phyloP scores from a whole-genome alignment of 2,797 vertebrate species.

The Novumbra hubbsi region DNA sequence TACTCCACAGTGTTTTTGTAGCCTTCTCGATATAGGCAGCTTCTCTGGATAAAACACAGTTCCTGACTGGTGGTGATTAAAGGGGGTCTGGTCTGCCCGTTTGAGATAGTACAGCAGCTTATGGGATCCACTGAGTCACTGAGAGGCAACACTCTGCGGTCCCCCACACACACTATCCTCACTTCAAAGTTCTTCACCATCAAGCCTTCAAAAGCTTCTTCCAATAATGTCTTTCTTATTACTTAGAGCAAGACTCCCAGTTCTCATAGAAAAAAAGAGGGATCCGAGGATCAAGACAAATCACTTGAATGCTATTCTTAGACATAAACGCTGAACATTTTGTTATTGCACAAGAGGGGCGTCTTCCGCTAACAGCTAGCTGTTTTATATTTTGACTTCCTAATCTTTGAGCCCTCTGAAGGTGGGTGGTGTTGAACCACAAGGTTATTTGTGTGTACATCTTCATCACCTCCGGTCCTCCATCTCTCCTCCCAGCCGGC shows the following conservation, averaged over 20 bases:
- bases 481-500: conserved; percentile 36
- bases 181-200: conserved; percentile 60
- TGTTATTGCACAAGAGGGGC: conserved; percentile 22
- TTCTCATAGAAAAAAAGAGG: conserved; percentile 32
- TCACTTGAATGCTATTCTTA: conserved; percentile 30
- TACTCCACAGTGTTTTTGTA: conserved; percentile 63
- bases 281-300: conserved; percentile 45
- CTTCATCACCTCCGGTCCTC: conserved; percentile 30
- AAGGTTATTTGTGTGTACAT: conserved; percentile 48
- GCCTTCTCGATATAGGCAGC: conserved; percentile 56
- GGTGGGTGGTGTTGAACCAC: conserved; percentile 38
- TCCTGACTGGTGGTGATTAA: conserved; percentile 67
- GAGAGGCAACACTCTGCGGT: conserved; percentile 5
- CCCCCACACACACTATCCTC: conserved; percentile 44
- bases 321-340: conserved; percentile 20
- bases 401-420: conserved; percentile 50
- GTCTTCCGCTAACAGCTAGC: conserved; percentile 35
- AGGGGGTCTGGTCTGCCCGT: conserved; percentile 64
- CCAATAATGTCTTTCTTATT: conserved; percentile 44
- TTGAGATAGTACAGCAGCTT: conserved; percentile 72
- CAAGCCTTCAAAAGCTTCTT: conserved; percentile 51
- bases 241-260: conserved; percentile 24
- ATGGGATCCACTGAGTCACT: conserved; percentile 67
- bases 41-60: conserved; percentile 62
- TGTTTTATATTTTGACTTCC: conserved; percentile 39